Evolutionary conservation across 1,140 invertebrate genomes (phyloP).

Genomic region (Chlorops oryzae): DNA sequence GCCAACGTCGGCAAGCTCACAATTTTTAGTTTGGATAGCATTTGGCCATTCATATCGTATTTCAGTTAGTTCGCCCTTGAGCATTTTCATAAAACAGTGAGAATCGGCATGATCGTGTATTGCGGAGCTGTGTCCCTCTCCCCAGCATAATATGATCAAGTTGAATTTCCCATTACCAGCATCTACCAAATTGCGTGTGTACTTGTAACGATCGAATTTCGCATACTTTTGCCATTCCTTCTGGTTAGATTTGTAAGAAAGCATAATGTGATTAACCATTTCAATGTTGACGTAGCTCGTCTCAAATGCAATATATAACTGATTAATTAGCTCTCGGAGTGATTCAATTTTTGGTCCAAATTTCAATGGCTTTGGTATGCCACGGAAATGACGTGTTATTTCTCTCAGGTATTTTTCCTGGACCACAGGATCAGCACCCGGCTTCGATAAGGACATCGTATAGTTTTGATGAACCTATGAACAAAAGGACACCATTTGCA

Average conservation of each 20-base stretch:
- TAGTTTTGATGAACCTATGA: constrained; percentile 34
- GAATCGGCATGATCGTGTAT: constrained; percentile 96
- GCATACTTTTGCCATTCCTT: constrained; percentile 91
- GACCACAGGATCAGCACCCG: constrained; percentile 26
- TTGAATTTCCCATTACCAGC: constrained; percentile 96
- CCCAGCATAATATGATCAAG: constrained; percentile 95
- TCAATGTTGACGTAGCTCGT: constrained; percentile 80
- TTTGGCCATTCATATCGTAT: constrained; percentile 50
- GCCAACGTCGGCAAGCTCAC: constrained; percentile 8
- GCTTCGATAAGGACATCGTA: constrained; percentile 41
- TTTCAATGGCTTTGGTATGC: constrained; percentile 44
- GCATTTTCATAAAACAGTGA: constrained; percentile 96
- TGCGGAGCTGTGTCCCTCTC: constrained; percentile 85
- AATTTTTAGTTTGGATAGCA: constrained; percentile 12
- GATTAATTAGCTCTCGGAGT: constrained; percentile 67
- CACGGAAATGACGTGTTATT: constrained; percentile 37
- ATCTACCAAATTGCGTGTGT: constrained; percentile 91
- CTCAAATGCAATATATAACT: constrained; percentile 69
- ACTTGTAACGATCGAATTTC: constrained; percentile 89
- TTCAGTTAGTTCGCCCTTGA: constrained; percentile 66
- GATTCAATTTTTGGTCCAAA: constrained; percentile 45
- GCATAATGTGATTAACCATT: constrained; percentile 76
- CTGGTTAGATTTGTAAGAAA: constrained; percentile 78
- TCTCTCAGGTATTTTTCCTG: constrained; percentile 44
- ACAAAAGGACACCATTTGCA: not conserved